These are phyloP conservation scores for Drosophila lacicola DNA, from an alignment of 2,888 invertebrate genomes.

Conservation along the genomic window DNA sequence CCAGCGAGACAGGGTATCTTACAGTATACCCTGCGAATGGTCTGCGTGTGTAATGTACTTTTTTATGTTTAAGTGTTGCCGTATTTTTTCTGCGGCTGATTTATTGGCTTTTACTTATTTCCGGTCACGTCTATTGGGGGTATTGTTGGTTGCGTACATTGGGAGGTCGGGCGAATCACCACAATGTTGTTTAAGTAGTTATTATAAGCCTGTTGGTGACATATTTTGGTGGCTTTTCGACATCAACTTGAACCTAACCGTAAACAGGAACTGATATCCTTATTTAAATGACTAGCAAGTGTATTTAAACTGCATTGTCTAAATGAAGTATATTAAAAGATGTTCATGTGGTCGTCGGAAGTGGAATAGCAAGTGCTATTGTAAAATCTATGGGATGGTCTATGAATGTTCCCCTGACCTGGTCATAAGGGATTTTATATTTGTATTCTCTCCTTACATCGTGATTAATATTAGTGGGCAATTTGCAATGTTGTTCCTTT, in stretches of 20 bases:
- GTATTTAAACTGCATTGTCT: too few relatives aligned
- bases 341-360: too few relatives aligned
- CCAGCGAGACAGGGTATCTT: conserved; percentile 26
- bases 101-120: conserved; percentile 83
- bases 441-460: too few relatives aligned
- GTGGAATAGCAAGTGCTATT: too few relatives aligned
- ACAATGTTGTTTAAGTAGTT: conserved; percentile 56
- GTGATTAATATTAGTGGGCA: too few relatives aligned
- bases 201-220: conserved; percentile 55
- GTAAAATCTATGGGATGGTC: too few relatives aligned
- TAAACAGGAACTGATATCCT: conserved; percentile 18
- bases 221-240: conserved; percentile 38
- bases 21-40: neutral
- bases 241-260: conserved; percentile 21
- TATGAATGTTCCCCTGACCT: too few relatives aligned
- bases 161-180: conserved; percentile 6
- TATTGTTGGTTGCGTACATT: conserved; percentile 11
- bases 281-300: neutral
- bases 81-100: conserved; percentile 70
- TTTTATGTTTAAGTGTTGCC: conserved; percentile 29
- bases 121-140: conserved; percentile 62
- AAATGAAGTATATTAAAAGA: too few relatives aligned
- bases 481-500: too few relatives aligned
- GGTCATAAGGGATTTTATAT: too few relatives aligned
- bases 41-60: neutral